These are phyloP conservation scores for Pipistrellus nathusii DNA, from an alignment of 2,797 vertebrate genomes.

Conservation along the genomic window DNA sequence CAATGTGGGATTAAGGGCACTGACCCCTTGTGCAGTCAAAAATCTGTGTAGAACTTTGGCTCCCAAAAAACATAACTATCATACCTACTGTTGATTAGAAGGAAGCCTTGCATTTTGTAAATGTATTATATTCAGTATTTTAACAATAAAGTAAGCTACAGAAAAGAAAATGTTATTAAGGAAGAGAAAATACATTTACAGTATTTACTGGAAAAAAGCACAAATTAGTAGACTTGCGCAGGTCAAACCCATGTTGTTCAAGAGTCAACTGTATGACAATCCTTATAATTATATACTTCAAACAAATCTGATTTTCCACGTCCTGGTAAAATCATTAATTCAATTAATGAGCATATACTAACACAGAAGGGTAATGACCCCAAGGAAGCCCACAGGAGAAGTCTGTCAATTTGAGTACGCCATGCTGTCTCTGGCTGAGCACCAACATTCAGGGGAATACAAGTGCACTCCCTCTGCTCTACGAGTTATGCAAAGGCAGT, in stretches of 20 bases:
- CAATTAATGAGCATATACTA: neutral
- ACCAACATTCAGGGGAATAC: neutral
- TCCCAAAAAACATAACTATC: neutral
- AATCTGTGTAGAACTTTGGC: neutral
- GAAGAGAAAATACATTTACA: neutral
- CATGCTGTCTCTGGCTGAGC: neutral
- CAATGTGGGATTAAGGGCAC: neutral
- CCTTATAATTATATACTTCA: conserved; percentile 25
- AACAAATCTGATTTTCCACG: conserved; percentile 29
- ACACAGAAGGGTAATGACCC: neutral
- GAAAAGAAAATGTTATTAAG: neutral
- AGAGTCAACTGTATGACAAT: neutral
- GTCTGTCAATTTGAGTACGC: neutral
- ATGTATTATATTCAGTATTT: neutral
- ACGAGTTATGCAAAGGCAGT: conserved; percentile 12
- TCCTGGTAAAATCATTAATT: conserved; percentile 45
- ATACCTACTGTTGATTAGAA: neutral
- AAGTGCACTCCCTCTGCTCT: neutral
- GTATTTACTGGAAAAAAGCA: neutral
- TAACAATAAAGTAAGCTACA: neutral
- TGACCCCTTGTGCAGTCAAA: neutral
- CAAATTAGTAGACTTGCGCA: neutral
- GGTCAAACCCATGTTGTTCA: neutral
- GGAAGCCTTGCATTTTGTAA: neutral
- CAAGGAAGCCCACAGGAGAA: neutral